Evolutionary conservation across 2,113 vertebrate species (phyloP).

Genomic region (Struthio camelus): DNA sequence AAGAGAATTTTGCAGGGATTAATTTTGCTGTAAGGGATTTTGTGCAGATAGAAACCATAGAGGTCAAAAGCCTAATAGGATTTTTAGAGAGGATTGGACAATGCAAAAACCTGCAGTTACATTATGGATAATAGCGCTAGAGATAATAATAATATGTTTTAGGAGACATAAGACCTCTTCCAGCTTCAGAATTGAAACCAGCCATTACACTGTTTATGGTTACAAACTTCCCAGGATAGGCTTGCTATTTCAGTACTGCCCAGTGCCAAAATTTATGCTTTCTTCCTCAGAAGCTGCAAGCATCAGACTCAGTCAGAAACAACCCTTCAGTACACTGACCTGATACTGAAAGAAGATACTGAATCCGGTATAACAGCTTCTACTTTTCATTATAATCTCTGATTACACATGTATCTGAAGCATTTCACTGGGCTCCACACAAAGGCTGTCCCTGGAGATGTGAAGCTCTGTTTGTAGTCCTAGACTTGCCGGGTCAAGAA

Average conservation of each 20-base stretch:
- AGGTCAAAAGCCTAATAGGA: not conserved
- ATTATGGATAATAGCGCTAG: not conserved
- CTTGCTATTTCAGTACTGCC: not conserved
- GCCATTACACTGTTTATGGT: not conserved
- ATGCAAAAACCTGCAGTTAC: not conserved
- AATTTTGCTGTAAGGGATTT: not conserved
- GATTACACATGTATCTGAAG: accelerated
- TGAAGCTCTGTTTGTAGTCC: not conserved
- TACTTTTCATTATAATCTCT: not conserved
- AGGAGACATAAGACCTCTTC: not conserved
- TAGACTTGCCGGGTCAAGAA: not conserved
- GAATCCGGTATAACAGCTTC: not conserved
- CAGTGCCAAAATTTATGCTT: not conserved
- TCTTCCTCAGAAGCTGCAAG: not conserved
- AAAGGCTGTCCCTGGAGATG: not conserved
- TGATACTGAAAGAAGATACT: not conserved
- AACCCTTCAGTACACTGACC: not conserved
- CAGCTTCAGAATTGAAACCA: not conserved
- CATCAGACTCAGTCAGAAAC: not conserved
- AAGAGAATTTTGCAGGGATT: not conserved
- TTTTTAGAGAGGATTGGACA: not conserved
- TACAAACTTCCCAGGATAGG: not conserved
- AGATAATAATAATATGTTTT: not conserved
- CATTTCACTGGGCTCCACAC: not conserved
- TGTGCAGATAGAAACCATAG: not conserved